These are phyloP conservation scores for Odobenus rosmarus DNA, from an alignment of 2,113 vertebrate species.

Conservation along the genomic window DNA sequence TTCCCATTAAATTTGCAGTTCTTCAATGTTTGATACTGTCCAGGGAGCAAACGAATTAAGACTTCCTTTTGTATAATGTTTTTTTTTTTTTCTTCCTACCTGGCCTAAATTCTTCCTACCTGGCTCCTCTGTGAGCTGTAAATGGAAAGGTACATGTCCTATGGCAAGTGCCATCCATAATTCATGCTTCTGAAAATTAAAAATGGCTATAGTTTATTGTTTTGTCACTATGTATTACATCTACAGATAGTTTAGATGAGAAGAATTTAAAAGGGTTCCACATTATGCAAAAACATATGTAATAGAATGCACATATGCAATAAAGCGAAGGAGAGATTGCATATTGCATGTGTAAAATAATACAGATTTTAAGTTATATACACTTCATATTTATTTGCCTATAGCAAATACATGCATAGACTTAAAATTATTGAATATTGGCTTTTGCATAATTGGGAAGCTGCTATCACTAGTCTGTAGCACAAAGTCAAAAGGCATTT, in stretches of 20 bases:
- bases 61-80: slow-evolving; percentile 69
- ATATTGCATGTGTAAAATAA: background rate
- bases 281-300: background rate
- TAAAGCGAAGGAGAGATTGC: background rate
- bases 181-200: slow-evolving; percentile 66
- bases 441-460: slow-evolving; percentile 54
- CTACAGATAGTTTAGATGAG: slow-evolving; percentile 66
- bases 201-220: slow-evolving; percentile 68
- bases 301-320: background rate
- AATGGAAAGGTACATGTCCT: slow-evolving; percentile 28
- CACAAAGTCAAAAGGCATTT: slow-evolving; percentile 79
- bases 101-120: slow-evolving; percentile 68
- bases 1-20: slow-evolving; percentile 69
- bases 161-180: slow-evolving; percentile 38
- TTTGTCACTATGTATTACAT: slow-evolving; percentile 54
- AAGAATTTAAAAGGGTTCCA: slow-evolving; percentile 12
- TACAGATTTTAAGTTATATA: slow-evolving; percentile 10
- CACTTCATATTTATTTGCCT: slow-evolving; percentile 31
- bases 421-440: slow-evolving; percentile 58
- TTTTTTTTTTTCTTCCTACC: slow-evolving; percentile 25
- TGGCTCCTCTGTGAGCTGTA: slow-evolving; percentile 31
- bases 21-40: slow-evolving; percentile 56
- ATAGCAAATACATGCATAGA: background rate
- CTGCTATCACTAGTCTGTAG: background rate
- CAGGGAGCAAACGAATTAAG: slow-evolving; percentile 69